Percentiles rank a stretch among this genome's conserved stretches.
phyloP scores from a whole-genome alignment of 1,140 invertebrate species.

The Linepithema humile region DNA sequence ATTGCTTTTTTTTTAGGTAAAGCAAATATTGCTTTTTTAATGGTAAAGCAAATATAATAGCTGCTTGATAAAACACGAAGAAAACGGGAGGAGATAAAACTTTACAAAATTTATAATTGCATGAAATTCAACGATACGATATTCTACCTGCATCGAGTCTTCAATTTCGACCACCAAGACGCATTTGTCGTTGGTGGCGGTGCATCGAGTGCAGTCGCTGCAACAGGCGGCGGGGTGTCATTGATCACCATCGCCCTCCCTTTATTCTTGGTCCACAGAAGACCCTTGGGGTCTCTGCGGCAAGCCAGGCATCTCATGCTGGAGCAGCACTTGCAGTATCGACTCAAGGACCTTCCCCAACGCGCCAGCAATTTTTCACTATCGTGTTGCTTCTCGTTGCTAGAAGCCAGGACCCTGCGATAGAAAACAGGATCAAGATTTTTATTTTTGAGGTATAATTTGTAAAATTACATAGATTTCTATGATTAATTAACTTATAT shows the following conservation, averaged over 20 bases:
- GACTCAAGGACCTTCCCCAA: conserved; percentile 72
- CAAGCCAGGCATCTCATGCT: conserved; percentile 80
- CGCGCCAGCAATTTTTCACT: conserved; percentile 67
- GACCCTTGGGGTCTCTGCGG: conserved; percentile 76
- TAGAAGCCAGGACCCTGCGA: conserved; percentile 17
- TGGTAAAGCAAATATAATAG: not conserved
- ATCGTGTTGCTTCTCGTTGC: conserved; percentile 20
- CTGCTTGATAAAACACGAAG: not conserved
- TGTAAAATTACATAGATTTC: not conserved
- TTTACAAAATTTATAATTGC: not conserved
- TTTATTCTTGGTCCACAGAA: conserved; percentile 76
- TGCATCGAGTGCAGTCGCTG: not conserved
- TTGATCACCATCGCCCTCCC: conserved; percentile 40
- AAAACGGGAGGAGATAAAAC: too few species aligned
- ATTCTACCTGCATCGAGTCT: conserved; percentile 67
- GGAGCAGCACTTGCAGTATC: conserved; percentile 75
- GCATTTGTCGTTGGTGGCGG: conserved; percentile 6
- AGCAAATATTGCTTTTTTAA: too few species aligned
- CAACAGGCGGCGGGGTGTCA: conserved; percentile 40
- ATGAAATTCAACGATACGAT: not conserved
- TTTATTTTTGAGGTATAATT: not conserved
- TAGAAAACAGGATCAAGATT: not conserved
- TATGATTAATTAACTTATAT: not conserved
- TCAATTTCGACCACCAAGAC: conserved; percentile 76
- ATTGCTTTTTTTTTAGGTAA: too few species aligned